Base-by-base conservation (phyloP, 1,140 invertebrate species). In the Atta colombica region DNA sequence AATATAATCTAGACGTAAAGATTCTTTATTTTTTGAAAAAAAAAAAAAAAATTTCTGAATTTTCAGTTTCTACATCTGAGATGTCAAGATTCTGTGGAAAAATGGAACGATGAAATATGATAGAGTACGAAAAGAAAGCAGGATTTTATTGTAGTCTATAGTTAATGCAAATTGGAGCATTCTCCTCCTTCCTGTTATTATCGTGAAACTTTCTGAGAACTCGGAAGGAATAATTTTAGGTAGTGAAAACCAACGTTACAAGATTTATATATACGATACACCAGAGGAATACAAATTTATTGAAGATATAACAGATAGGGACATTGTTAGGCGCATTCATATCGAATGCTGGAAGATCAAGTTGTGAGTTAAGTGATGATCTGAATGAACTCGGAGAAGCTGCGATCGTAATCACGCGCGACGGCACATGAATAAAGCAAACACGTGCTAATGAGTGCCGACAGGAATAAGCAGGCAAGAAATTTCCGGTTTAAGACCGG, bases 371-470 rank as follows among this genome's bases (percentile, higher is more conserved):
- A 61, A 74, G 18, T 58, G 55, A 61, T 21, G 68, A 16, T 28
- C 12, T 28, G 45, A 35, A 74, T 61, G 68, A 71, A 75, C 80
- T 74, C 55, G 49, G 69, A 84, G 39, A 61, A 63, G 39, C 39
- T 74, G 5, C n/a, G 55, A 39, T 14, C 80, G 39, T 75, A 84
- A 84, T 75, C 69, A 84, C 18, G 74, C n/a, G 61, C 72, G 61
- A 78, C 35, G 82, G 63, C 51, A 69, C 49, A 88, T 86, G 66
- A 87, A 77, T 82, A 82, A 89, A 82, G 61, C 60, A 69, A 55
- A 53, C 80, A 53, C n/a, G 35, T 28, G 7, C 39, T 89, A 87
- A 90, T 75, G 88, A 90, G 55, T 5, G 35, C n/a, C 7, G 77
- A 39, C 63, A 45, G 39, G 53, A 77, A 28, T 55, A 84, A 74